Percentiles rank a stretch among this genome's conserved stretches.
Evolutionary conservation across 2,113 vertebrate species (phyloP).

Genomic region (Cavia porcellus): DNA sequence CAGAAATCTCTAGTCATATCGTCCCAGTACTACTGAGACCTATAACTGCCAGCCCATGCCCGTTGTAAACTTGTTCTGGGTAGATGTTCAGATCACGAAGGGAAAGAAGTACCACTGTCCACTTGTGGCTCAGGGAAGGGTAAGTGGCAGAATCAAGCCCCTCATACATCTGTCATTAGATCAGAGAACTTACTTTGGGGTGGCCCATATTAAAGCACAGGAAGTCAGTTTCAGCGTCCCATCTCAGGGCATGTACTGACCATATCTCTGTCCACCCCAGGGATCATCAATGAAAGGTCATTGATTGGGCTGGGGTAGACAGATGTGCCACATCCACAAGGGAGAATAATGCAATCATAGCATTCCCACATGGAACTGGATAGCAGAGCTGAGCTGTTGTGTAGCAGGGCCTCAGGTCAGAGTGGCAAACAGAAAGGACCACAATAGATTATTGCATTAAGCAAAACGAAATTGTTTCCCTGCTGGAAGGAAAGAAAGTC

Average conservation of each 20-base stretch:
- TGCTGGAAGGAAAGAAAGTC: conserved; percentile 38
- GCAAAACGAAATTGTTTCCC: conserved; percentile 60
- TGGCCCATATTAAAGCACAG: neutral
- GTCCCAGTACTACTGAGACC: neutral
- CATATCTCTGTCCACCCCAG: neutral
- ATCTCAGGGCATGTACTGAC: neutral
- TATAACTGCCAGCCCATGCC: rapidly evolving
- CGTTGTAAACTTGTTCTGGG: neutral
- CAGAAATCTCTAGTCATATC: neutral
- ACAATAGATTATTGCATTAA: conserved; percentile 61
- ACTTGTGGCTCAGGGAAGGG: neutral
- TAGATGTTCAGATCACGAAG: neutral
- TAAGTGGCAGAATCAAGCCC: neutral
- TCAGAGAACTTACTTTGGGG: too few species aligned
- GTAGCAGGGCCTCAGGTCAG: conserved; percentile 65
- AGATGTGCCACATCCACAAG: neutral
- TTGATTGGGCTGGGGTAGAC: neutral
- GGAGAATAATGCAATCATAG: neutral
- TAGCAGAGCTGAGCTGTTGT: neutral
- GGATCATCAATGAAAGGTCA: neutral
- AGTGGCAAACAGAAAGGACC: neutral
- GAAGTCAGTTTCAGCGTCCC: neutral
- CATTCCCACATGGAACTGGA: rapidly evolving
- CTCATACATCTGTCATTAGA: neutral
- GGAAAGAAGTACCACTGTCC: neutral